Percentiles rank a stretch among this genome's conserved stretches.
phyloP scores from a whole-genome alignment of 2,888 invertebrate species.

The Lumbricus terrestris region DNA sequence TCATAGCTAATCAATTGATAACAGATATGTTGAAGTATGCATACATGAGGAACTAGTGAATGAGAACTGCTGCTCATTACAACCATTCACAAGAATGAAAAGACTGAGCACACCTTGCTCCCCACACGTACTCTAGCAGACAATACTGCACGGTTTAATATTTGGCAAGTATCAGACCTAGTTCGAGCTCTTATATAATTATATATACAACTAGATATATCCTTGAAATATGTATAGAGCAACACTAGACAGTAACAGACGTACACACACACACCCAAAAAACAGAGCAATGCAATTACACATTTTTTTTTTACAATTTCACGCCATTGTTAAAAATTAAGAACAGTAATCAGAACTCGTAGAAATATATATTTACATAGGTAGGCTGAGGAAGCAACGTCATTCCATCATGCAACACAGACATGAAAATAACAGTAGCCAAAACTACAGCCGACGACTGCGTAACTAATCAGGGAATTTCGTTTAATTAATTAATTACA shows the following conservation, averaged over 20 bases:
- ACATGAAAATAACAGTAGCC: neutral
- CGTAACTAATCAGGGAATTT: neutral
- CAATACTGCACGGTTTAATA: neutral
- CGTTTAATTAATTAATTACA: neutral
- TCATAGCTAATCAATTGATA: neutral
- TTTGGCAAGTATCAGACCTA: neutral
- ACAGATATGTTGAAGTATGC: neutral
- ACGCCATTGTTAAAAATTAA: neutral
- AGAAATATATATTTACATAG: constrained; percentile 13
- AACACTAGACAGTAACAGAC: neutral
- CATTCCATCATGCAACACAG: neutral
- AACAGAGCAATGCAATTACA: neutral
- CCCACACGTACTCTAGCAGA: neutral
- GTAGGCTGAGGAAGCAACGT: constrained; percentile 6
- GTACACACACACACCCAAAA: neutral
- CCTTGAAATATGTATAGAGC: neutral
- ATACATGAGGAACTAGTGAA: neutral
- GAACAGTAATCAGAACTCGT: neutral
- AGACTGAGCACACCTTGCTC: neutral
- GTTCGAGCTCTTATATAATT: neutral
- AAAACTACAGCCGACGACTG: neutral
- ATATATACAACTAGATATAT: neutral
- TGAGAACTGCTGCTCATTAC: neutral
- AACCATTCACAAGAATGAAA: neutral
- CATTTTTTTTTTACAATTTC: neutral